Evolutionary conservation across 2,797 vertebrate genomes (phyloP).

Genomic region (Cyclura pinguis): DNA sequence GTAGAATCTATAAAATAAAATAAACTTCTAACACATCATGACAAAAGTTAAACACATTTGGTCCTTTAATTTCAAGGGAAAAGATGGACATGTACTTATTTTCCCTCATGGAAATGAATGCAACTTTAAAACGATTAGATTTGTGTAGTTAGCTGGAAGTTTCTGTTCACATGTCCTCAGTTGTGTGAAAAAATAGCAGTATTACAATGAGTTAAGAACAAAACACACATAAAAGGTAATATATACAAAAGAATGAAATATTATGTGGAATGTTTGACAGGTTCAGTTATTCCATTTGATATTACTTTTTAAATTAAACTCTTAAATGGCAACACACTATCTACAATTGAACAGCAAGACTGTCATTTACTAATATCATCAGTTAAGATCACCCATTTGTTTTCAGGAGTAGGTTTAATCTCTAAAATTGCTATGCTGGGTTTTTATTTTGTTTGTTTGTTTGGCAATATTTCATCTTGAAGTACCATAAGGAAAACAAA

Average conservation of each 20-base stretch:
- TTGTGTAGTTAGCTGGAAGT: background rate
- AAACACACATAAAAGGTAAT: too few relatives aligned
- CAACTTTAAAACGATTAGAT: background rate
- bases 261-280: background rate
- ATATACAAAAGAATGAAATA: background rate
- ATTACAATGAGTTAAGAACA: background rate
- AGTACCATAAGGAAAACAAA: slow-evolving; percentile 10
- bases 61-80: background rate
- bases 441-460: background rate
- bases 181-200: background rate
- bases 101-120: background rate
- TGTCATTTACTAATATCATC: background rate
- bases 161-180: background rate
- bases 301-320: slow-evolving; percentile 4
- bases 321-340: background rate
- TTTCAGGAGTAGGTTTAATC: slow-evolving; percentile 1
- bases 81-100: background rate
- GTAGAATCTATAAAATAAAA: slow-evolving; percentile 7
- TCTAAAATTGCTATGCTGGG: background rate
- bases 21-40: background rate
- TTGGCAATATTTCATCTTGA: background rate
- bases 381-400: background rate
- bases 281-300: background rate
- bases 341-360: background rate
- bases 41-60: background rate